Conservation (phyloP, 1,140 invertebrate species). For the Trigoniulus corallinus region DNA sequence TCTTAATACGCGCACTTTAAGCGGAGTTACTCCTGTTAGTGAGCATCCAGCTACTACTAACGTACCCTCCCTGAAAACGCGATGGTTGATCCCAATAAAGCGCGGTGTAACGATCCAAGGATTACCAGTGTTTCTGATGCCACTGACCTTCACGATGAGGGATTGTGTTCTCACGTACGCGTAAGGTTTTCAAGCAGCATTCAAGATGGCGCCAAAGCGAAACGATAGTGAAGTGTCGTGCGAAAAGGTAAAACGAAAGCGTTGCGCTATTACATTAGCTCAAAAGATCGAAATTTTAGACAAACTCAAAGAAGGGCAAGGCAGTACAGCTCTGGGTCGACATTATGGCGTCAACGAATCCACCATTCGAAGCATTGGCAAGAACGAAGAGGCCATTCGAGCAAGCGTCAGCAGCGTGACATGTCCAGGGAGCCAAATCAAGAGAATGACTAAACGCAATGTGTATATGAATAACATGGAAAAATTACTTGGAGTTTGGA, state of each 20-base stretch:
- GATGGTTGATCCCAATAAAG: no score
- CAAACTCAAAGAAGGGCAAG: background rate
- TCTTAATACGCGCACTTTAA: no score
- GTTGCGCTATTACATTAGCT: background rate
- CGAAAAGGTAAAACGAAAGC: background rate
- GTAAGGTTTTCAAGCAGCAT: no score
- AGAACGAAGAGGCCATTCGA: background rate
- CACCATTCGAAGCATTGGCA: constrained; percentile 2
- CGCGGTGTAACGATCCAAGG: no score
- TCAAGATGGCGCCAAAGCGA: no score
- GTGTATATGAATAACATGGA: background rate
- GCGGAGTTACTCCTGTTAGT: no score
- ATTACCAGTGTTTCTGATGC: no score
- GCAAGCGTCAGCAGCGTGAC: background rate
- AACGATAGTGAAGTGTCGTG: no score
- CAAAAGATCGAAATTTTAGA: constrained; percentile 3
- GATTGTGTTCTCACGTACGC: no score
- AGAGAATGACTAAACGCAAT: background rate
- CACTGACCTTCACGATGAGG: no score
- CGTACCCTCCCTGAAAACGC: no score
- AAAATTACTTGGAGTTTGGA: background rate
- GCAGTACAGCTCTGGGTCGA: background rate
- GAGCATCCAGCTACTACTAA: no score
- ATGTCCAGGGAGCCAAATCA: background rate
- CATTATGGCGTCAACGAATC: constrained; percentile 6